A percentile compares a stretch with the other conserved stretches of the same genome.
Evolutionary conservation across 2,888 invertebrate species (phyloP).

Genomic region (Drosophila meridionalis): DNA sequence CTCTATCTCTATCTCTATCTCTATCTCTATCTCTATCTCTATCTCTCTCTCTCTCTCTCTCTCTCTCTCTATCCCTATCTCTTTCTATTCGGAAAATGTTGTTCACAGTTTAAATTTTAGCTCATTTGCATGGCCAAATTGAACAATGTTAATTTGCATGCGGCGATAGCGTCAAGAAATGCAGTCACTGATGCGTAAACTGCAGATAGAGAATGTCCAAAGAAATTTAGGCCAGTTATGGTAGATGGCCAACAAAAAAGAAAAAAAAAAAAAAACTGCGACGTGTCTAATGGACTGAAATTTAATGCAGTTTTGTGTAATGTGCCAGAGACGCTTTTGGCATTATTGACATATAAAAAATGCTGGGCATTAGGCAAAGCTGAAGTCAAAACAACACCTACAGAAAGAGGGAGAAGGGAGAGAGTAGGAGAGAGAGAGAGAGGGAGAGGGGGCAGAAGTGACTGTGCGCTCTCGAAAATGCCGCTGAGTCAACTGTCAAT

Average conservation of each 20-base stretch:
- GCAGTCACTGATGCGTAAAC: constrained; percentile 70
- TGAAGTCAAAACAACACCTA: constrained; percentile 18
- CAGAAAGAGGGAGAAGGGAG: neutral
- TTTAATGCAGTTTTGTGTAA: constrained; percentile 67
- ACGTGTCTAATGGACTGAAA: constrained; percentile 63
- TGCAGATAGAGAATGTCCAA: constrained; percentile 67
- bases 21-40: neutral
- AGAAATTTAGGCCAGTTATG: constrained; percentile 25
- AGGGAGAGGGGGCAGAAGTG: neutral
- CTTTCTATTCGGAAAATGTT: neutral
- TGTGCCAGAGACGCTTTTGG: constrained; percentile 34
- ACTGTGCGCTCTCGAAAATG: constrained; percentile 36
- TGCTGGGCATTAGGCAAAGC: constrained; percentile 36
- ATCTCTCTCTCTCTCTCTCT: neutral
- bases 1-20: neutral
- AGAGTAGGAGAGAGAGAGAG: neutral
- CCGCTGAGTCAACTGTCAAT: constrained; percentile 76
- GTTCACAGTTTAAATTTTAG: constrained; percentile 9
- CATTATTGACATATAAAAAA: constrained; percentile 51
- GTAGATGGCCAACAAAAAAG: neutral
- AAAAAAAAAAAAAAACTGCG: constrained; percentile 12
- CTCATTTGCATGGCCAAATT: constrained; percentile 48
- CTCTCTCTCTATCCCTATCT: neutral
- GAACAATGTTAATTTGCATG: constrained; percentile 30
- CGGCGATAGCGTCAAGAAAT: constrained; percentile 48